Evolutionary conservation across 2,797 vertebrate genomes (phyloP).

Genomic region (Delichon dasypus): DNA sequence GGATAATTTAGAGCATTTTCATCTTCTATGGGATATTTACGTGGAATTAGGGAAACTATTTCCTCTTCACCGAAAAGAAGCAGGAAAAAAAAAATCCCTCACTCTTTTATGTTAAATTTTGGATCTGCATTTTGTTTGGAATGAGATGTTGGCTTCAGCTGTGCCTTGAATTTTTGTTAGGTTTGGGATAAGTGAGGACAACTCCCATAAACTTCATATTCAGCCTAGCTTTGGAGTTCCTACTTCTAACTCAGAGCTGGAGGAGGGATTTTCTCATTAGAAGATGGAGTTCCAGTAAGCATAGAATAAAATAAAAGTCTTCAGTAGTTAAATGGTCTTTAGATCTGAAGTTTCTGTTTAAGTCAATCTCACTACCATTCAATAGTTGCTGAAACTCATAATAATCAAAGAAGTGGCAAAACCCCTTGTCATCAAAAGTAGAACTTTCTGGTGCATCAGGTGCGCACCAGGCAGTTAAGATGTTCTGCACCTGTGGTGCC

Average conservation of each 20-base stretch:
- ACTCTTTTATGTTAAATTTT: not conserved
- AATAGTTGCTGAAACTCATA: not conserved
- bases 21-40: not conserved
- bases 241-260: not conserved
- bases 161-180: not conserved
- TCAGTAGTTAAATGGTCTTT: not conserved
- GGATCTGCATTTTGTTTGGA: not conserved
- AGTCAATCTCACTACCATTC: not conserved
- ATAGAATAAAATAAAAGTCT: not conserved
- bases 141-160: not conserved
- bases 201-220: not conserved
- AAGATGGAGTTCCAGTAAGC: not conserved
- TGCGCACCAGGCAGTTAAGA: not conserved
- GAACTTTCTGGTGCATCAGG: not conserved
- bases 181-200: not conserved
- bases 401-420: not conserved
- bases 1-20: not conserved
- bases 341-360: not conserved
- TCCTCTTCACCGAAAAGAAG: not conserved
- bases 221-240: not conserved
- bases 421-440: not conserved
- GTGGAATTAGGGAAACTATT: not conserved
- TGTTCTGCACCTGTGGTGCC: not conserved
- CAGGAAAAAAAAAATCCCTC: not conserved
- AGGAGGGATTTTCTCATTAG: not conserved